Conservation (phyloP, 2,113 vertebrate species). For the Centrocercus urophasianus region DNA sequence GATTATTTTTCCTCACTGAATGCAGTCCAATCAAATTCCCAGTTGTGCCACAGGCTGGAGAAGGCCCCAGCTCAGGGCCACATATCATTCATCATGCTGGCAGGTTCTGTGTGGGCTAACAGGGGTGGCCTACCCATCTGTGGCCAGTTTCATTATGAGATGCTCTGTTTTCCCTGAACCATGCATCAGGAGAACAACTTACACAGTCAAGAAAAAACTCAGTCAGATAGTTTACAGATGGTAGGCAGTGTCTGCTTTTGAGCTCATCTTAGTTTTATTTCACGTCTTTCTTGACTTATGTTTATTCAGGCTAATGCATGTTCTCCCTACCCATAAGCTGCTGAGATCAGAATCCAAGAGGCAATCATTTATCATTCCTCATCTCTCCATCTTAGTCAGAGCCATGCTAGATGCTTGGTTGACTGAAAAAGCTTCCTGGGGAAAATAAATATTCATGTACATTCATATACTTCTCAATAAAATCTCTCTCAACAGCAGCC, state of each 20-base stretch:
- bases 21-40: neutral
- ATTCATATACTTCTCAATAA: neutral
- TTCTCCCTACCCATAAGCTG: neutral
- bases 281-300: neutral
- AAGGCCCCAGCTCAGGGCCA: neutral
- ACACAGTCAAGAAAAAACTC: neutral
- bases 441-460: neutral
- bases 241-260: neutral
- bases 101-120: neutral
- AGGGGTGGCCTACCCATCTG: neutral
- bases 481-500: neutral
- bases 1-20: neutral
- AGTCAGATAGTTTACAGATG: neutral
- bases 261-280: neutral
- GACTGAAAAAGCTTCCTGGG: constrained; percentile 3
- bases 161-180: neutral
- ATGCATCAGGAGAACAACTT: neutral
- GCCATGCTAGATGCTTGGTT: neutral
- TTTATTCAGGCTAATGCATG: neutral
- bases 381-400: constrained; percentile 15
- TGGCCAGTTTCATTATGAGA: neutral
- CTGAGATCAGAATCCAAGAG: constrained; percentile 16
- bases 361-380: neutral
- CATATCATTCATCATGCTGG: neutral
- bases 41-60: neutral